phyloP scores from a whole-genome alignment of 2,113 vertebrate genomes.

The Scartelaos histophorus region DNA sequence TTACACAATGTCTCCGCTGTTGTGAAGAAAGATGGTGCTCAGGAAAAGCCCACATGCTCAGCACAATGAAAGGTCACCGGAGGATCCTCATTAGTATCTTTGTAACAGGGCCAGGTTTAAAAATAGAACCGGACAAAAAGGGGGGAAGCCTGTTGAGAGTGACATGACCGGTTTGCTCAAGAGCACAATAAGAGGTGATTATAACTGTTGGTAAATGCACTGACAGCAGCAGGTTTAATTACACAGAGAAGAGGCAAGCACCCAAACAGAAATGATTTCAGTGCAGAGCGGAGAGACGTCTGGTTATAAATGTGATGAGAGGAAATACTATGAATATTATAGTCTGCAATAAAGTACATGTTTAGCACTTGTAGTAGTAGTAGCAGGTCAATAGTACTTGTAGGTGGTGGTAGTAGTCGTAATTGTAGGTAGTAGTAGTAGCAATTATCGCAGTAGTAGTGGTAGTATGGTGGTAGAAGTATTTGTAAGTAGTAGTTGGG shows the following conservation, averaged over 20 bases:
- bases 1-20: neutral
- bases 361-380: neutral
- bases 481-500: no score
- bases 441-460: no score
- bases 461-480: no score
- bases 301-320: neutral
- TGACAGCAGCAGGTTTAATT: constrained; percentile 23
- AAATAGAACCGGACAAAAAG: constrained; percentile 11
- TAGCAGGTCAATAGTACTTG: neutral
- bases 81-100: constrained; percentile 34
- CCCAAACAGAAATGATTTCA: constrained; percentile 25
- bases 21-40: constrained; percentile 21
- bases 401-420: no score
- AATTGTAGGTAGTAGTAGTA: no score
- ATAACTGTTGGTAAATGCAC: neutral
- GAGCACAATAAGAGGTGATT: neutral
- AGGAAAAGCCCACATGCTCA: constrained; percentile 12
- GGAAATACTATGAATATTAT: neutral
- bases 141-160: neutral
- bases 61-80: constrained; percentile 42
- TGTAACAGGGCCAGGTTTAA: constrained; percentile 11
- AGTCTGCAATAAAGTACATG: neutral
- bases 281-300: neutral
- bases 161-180: constrained; percentile 5
- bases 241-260: constrained; percentile 11